These are phyloP conservation scores for Schizotus pectinicornis DNA, from an alignment of 2,888 invertebrate species.

Conservation along the genomic window DNA sequence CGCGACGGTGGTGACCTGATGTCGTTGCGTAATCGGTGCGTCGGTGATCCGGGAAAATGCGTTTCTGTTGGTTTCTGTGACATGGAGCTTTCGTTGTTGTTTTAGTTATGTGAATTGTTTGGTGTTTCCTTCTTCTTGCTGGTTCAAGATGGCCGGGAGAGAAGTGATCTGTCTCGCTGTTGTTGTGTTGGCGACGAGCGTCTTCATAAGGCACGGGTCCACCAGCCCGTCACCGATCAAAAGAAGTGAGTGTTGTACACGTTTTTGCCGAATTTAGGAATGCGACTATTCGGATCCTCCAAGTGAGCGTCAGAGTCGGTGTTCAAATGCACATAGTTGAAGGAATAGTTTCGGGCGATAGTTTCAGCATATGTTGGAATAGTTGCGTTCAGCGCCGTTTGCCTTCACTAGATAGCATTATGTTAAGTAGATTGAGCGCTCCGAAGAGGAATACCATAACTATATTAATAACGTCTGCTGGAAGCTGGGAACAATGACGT, in stretches of 20 bases:
- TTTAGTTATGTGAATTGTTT: neutral
- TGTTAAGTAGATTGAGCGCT: conserved; percentile 24
- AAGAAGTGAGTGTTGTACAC: conserved; percentile 33
- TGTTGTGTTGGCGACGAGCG: conserved; percentile 19
- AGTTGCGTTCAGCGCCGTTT: conserved; percentile 3
- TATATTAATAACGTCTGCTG: conserved; percentile 20
- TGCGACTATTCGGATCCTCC: too few species aligned
- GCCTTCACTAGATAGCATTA: conserved; percentile 20
- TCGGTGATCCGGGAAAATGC: too few species aligned
- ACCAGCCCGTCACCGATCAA: conserved; percentile 39
- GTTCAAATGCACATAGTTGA: neutral
- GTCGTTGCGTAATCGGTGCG: too few species aligned
- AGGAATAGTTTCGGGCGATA: neutral
- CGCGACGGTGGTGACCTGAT: too few species aligned
- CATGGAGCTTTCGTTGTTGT: neutral
- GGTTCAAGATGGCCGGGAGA: conserved; percentile 16
- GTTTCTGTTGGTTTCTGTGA: conserved; percentile 1
- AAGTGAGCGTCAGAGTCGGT: neutral
- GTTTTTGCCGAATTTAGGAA: neutral
- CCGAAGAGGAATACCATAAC: conserved; percentile 16
- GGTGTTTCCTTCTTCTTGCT: neutral
- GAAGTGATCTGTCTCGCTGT: conserved; percentile 13
- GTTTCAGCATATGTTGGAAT: conserved; percentile 11
- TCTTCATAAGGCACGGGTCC: conserved; percentile 30
- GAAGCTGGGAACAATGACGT: conserved; percentile 13